These are phyloP conservation scores for Batillaria attramentaria DNA, from an alignment of 1,140 invertebrate genomes.

Conservation along the genomic window DNA sequence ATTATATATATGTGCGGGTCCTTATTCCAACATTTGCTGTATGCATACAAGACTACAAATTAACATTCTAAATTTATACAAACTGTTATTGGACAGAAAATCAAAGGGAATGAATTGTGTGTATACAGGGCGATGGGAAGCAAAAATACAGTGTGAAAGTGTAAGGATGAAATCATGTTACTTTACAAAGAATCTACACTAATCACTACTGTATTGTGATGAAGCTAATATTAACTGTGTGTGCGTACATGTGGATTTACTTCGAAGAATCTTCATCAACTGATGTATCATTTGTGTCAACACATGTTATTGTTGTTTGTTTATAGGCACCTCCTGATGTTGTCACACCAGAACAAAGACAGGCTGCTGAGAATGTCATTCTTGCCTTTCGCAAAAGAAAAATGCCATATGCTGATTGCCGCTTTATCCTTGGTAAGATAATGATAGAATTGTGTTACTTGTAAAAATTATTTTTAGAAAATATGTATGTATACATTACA, in stretches of 20 bases:
- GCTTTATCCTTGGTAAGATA: constrained; percentile 80
- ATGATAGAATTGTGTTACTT: not conserved
- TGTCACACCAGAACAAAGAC: constrained; percentile 83
- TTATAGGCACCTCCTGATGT: constrained; percentile 83
- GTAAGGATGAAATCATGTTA: no score
- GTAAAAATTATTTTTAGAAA: not conserved
- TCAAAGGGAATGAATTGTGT: no score
- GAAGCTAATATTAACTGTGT: not conserved
- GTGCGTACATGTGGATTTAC: not conserved
- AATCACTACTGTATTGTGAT: not conserved
- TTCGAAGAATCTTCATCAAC: not conserved
- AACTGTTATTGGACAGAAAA: no score
- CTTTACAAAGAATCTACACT: not conserved
- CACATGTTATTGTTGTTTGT: not conserved
- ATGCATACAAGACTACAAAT: no score
- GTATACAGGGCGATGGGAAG: no score
- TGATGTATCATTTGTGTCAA: not conserved
- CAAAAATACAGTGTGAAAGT: no score
- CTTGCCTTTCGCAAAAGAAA: constrained; percentile 86
- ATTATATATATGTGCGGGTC: no score
- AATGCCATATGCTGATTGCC: constrained; percentile 86
- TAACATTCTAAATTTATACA: no score
- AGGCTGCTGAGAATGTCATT: constrained; percentile 85
- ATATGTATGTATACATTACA: not conserved
- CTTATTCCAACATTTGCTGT: no score